Percentiles rank a stretch among this genome's conserved stretches.
Evolutionary conservation across 35 echinoderm and acorn worm species (phyloP).

Genomic region (Holothuria glaberrima): DNA sequence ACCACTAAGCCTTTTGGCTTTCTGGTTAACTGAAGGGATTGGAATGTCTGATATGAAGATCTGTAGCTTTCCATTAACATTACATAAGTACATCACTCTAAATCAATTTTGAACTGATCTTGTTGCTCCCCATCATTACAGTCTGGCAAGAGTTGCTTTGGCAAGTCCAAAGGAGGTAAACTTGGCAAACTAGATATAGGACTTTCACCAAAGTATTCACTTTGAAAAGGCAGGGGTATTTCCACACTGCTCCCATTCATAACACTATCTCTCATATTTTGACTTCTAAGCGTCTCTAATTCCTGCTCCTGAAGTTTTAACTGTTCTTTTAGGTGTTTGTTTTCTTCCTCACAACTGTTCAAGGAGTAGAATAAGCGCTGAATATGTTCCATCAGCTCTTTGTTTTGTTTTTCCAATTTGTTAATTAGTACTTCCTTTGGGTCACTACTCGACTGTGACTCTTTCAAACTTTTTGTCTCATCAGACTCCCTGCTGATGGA

Average conservation of each 20-base stretch:
- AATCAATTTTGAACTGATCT: background rate
- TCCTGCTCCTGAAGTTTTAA: constrained; percentile 23
- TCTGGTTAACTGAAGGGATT: too few species aligned
- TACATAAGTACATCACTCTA: too few species aligned
- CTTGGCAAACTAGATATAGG: constrained; percentile 1
- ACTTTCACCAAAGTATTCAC: constrained; percentile 25
- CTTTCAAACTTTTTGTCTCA: background rate
- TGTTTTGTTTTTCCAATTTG: constrained; percentile 24
- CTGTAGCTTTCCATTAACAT: too few species aligned
- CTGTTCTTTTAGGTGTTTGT: background rate
- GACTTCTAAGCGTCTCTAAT: constrained; percentile 37
- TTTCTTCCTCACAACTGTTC: constrained; percentile 45
- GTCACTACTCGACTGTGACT: background rate
- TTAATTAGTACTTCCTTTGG: constrained; percentile 1
- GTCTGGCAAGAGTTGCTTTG: constrained; percentile 2
- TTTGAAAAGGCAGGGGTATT: constrained; percentile 22
- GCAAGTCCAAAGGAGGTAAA: constrained; percentile 26
- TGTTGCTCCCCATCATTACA: background rate
- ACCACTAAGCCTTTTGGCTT: too few species aligned
- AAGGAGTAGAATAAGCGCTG: background rate
- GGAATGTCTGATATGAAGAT: too few species aligned
- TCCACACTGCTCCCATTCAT: background rate
- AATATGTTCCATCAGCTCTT: constrained; percentile 34
- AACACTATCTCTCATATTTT: background rate
- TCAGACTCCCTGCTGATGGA: constrained; percentile 25